These are phyloP conservation scores for Chromobotia macracanthus DNA, from an alignment of 2,797 vertebrate species.

Conservation along the genomic window DNA sequence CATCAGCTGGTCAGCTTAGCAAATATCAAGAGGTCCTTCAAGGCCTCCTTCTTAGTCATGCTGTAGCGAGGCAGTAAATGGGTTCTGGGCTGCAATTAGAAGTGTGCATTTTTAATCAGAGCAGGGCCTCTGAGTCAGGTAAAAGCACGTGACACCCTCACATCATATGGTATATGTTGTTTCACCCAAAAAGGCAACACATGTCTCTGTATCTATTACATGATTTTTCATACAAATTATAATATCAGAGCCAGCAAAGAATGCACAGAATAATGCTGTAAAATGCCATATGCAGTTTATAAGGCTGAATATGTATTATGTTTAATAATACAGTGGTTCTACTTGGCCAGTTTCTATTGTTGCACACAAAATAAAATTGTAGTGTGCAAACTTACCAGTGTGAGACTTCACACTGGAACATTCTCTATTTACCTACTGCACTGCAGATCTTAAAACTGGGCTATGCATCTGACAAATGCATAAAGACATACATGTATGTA, in stretches of 20 bases:
- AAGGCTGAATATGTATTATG: neutral
- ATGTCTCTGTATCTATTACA: conserved; percentile 6
- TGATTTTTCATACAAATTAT: conserved; percentile 14
- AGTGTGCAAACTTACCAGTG: too few species aligned
- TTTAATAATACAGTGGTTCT: neutral
- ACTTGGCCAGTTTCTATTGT: too few species aligned
- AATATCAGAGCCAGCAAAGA: conserved; percentile 2
- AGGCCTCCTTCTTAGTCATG: conserved; percentile 12
- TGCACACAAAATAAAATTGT: too few species aligned
- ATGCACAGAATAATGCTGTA: neutral
- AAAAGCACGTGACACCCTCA: conserved; percentile 21
- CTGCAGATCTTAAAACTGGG: neutral
- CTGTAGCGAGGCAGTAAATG: conserved; percentile 9
- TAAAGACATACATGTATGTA: neutral
- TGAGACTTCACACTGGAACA: too few species aligned
- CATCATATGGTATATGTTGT: conserved; percentile 27
- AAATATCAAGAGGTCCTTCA: conserved; percentile 37
- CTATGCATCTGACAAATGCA: neutral
- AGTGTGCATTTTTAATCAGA: conserved; percentile 40
- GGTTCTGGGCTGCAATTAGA: conserved; percentile 12
- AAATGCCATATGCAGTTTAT: neutral
- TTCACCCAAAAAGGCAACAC: neutral
- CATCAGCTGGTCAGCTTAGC: conserved; percentile 26
- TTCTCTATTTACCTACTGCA: neutral
- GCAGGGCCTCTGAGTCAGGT: conserved; percentile 28